A percentile compares a stretch with the other conserved stretches of the same genome.
Conservation (phyloP, 2,113 vertebrate species). For the Collichthys lucidus region DNA sequence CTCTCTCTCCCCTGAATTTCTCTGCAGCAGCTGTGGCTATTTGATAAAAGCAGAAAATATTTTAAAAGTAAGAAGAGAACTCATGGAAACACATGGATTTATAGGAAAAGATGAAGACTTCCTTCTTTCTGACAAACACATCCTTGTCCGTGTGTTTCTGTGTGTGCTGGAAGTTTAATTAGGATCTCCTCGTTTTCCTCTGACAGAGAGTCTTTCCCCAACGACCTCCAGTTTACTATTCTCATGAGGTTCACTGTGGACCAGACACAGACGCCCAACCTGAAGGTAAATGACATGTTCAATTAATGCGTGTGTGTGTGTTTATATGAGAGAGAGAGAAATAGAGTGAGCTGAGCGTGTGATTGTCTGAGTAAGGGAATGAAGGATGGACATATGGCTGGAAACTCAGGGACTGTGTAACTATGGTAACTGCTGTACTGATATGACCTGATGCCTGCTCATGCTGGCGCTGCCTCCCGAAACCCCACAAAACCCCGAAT, state of each 20-base stretch:
- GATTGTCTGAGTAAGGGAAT: neutral
- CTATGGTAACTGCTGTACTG: conserved; percentile 57
- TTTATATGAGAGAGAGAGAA: neutral
- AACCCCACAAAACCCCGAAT: conserved; percentile 49
- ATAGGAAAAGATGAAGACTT: neutral
- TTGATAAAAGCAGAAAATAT: no score
- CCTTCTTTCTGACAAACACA: neutral
- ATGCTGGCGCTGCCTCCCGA: conserved; percentile 42
- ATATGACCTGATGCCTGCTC: conserved; percentile 43
- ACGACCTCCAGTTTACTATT: conserved; percentile 97
- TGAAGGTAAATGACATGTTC: conserved; percentile 87
- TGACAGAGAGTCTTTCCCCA: conserved; percentile 95
- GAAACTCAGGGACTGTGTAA: conserved; percentile 29
- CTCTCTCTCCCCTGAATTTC: neutral
- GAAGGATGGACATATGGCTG: conserved; percentile 22
- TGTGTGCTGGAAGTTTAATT: neutral
- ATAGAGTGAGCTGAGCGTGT: conserved; percentile 1
- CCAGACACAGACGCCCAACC: conserved; percentile 97
- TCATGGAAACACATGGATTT: no score
- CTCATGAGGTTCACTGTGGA: conserved; percentile 99
- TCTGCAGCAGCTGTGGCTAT: no score
- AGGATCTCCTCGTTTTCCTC: neutral
- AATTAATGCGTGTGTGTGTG: neutral
- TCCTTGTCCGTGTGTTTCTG: neutral
- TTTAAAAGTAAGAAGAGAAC: no score